Conservation (phyloP, 2,113 vertebrate species). For the Brachyhypopomus gauderio region DNA sequence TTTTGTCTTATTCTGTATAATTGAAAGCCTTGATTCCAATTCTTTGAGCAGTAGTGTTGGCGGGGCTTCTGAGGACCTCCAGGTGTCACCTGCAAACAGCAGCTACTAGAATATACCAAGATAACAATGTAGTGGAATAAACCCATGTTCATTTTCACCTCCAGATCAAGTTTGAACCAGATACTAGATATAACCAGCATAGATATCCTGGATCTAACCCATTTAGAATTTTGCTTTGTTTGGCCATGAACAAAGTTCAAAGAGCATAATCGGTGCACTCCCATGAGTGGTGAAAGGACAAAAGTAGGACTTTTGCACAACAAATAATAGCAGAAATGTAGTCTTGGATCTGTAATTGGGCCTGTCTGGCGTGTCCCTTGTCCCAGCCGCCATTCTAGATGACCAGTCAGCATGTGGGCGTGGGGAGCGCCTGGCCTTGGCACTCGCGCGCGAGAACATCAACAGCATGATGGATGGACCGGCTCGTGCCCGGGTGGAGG, state of each 20-base stretch:
- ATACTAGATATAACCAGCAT: too few relatives aligned
- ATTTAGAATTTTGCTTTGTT: not conserved
- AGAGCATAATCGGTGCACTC: not conserved
- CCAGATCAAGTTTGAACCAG: not conserved
- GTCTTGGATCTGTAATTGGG: not conserved
- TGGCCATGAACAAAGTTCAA: not conserved
- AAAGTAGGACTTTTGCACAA: conserved; percentile 14
- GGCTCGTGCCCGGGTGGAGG: conserved; percentile 82
- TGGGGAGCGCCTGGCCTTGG: conserved; percentile 84
- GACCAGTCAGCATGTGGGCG: conserved; percentile 84
- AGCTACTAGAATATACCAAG: too few relatives aligned
- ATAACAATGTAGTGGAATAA: too few relatives aligned
- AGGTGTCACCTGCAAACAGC: too few relatives aligned
- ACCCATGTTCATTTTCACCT: not conserved
- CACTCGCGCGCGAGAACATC: conserved; percentile 86
- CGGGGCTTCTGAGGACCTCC: too few relatives aligned
- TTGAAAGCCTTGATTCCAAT: too few relatives aligned
- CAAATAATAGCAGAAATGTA: conserved; percentile 27
- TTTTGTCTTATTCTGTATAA: too few relatives aligned
- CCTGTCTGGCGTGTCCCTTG: not conserved
- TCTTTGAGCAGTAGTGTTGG: too few relatives aligned
- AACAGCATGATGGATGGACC: conserved; percentile 82
- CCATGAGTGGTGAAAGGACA: not conserved
- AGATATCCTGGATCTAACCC: not conserved
- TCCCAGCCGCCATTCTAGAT: conserved; percentile 77